Evolutionary conservation across 2,888 invertebrate species (phyloP).

Genomic region (Linnaemya vulpina): DNA sequence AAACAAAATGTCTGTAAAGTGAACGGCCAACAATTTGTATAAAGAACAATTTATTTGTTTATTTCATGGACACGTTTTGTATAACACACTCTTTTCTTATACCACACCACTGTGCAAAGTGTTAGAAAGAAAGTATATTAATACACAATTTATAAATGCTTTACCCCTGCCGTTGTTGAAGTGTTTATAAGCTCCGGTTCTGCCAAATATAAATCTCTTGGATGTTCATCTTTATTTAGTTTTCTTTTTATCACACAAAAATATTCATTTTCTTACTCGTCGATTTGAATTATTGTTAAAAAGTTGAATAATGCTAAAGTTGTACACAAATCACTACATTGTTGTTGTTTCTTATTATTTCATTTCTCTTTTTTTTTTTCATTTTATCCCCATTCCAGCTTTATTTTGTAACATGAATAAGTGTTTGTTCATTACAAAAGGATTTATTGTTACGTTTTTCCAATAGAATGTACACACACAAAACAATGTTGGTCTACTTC

Average conservation of each 20-base stretch:
- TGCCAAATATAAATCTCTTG: not conserved
- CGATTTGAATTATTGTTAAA: slow-evolving; percentile 71
- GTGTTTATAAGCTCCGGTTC: not conserved
- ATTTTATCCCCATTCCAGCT: slow-evolving; percentile 12
- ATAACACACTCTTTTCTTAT: no score
- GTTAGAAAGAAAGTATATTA: no score
- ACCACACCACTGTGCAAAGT: no score
- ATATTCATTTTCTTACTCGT: slow-evolving; percentile 66
- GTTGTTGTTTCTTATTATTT: no score
- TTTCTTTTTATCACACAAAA: slow-evolving; percentile 18
- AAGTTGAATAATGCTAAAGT: slow-evolving; percentile 65
- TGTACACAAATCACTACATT: slow-evolving; percentile 68
- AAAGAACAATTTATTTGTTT: no score
- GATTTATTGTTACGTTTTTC: slow-evolving; percentile 64
- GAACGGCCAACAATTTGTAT: no score
- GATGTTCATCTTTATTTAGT: slow-evolving; percentile 1
- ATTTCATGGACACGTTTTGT: no score
- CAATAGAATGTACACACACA: slow-evolving; percentile 45
- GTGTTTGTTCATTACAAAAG: slow-evolving; percentile 56
- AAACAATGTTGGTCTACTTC: slow-evolving; percentile 57
- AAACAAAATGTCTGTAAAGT: no score
- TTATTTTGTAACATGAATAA: slow-evolving; percentile 57
- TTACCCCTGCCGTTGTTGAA: not conserved
- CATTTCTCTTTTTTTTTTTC: slow-evolving; percentile 18
- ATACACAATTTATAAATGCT: not conserved